Evolutionary conservation across 1,140 invertebrate genomes (phyloP), one percentile per base, ranked within the genome.

Genomic region (Magallana angulata): DNA sequence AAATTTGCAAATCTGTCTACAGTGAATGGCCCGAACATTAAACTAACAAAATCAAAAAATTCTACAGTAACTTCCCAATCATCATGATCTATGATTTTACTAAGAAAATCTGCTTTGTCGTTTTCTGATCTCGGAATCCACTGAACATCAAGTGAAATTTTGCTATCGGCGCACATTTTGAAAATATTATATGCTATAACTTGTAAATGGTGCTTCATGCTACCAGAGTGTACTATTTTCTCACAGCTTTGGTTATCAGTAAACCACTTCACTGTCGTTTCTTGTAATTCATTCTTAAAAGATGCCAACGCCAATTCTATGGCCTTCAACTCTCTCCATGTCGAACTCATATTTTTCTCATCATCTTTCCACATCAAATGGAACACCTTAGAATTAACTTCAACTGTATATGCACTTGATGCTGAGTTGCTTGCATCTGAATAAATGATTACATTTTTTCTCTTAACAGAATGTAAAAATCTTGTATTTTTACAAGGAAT

Each of bases 351-450:
- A 24, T 84, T 80, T 30, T 84, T 18, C 30, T 57, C 7, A 24
- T 8, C n/a, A 36, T 18, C n/a, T 14, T 82, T 56, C 59, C 84
- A 87, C 83, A 58, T 14, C 30, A 9, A 11, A 64, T 30, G 6
- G 24, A 84, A 84, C 18, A 87, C 11, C n/a, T 84, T 36, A 8
- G 82, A 60, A 81, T 56, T 76, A 76, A 84, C 83, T 7, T 56
- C 18, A 1, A 57, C 18, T 2, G 62, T 76, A 7, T 36, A 57
- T 64, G 62, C 71, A 16, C 80, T 80, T 5, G 30, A 82, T 30
- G 84, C 86, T 36, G 12, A 76, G 36, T 57, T 59, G 64, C 68
- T 80, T 58, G 64, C 83, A 80, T 76, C 60, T 18, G 82, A 84
- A 36, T 58, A 87, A 57, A 82, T 57, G 11, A 11, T 9, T 30